These are phyloP conservation scores for Neomorphus geoffroyi DNA, from an alignment of 2,797 vertebrate species.

Conservation along the genomic window DNA sequence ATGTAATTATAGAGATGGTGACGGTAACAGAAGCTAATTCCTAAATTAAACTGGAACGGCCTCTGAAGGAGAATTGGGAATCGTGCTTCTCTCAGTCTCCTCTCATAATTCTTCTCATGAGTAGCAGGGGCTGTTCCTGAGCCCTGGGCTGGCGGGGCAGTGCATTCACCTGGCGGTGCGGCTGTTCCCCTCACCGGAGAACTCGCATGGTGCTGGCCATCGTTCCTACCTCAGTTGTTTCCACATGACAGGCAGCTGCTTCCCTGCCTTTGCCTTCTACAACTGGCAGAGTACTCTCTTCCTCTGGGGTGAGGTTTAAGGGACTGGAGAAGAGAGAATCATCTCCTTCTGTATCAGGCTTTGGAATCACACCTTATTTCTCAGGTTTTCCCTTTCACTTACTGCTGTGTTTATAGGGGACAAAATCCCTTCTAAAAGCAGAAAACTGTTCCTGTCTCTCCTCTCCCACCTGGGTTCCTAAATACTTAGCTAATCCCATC, in stretches of 20 bases:
- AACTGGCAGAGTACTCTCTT: neutral
- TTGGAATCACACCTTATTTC: neutral
- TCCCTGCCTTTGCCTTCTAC: neutral
- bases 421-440: neutral
- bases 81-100: too few relatives aligned
- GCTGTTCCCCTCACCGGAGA: neutral
- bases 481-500: neutral
- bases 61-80: neutral
- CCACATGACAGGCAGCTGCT: neutral
- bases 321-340: neutral
- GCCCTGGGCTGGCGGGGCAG: neutral
- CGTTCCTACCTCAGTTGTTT: neutral
- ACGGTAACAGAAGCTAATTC: neutral
- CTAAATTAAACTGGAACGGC: neutral
- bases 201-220: neutral
- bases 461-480: neutral
- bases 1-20: neutral
- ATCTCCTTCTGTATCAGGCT: neutral
- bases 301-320: neutral
- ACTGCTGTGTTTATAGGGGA: neutral
- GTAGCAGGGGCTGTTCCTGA: neutral
- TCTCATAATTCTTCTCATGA: too few relatives aligned
- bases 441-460: neutral
- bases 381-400: neutral
- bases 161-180: neutral